These are phyloP conservation scores for Myiozetetes cayanensis DNA, from an alignment of 2,113 vertebrate species.

Conservation along the genomic window DNA sequence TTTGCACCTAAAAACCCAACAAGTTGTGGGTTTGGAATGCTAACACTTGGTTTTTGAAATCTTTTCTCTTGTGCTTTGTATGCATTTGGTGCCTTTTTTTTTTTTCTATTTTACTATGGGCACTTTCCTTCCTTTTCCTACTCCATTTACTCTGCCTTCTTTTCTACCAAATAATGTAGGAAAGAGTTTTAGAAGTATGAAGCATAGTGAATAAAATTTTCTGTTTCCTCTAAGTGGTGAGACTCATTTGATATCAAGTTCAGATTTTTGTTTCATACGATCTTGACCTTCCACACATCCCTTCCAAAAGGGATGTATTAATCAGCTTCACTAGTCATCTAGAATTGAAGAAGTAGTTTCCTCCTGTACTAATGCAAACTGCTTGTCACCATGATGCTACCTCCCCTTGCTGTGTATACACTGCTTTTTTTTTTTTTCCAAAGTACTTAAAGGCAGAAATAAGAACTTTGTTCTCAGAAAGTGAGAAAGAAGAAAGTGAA, in stretches of 20 bases:
- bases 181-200: neutral
- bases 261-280: neutral
- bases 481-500: neutral
- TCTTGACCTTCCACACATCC: neutral
- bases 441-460: neutral
- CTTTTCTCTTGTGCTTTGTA: neutral
- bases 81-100: neutral
- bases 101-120: neutral
- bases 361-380: neutral
- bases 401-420: neutral
- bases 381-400: neutral
- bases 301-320: neutral
- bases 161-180: neutral
- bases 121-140: neutral
- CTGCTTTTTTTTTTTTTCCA: accelerated
- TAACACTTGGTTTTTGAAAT: neutral
- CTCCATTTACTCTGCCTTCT: neutral
- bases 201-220: neutral
- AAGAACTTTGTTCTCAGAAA: neutral
- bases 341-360: neutral
- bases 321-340: neutral
- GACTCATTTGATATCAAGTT: neutral
- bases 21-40: neutral
- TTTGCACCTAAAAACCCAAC: neutral
- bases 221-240: neutral